Evolutionary conservation across 2,113 vertebrate genomes (phyloP), one percentile per base, ranked within the genome.

Genomic region (Oreochromis aureus): DNA sequence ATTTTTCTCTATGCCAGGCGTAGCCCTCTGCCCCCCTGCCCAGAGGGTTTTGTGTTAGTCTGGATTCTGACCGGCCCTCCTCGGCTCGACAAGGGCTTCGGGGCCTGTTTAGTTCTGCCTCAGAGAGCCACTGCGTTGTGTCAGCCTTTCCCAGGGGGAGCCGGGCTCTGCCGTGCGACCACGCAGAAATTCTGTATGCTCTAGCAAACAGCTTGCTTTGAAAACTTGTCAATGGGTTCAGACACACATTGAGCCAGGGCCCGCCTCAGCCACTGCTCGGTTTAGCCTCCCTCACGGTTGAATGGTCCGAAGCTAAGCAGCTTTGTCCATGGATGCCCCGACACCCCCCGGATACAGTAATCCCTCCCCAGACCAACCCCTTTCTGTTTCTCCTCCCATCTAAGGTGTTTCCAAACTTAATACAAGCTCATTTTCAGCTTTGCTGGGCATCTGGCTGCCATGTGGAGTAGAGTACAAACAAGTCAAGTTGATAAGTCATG

Each of bases 131-230:
- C 88, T 79, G 94, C 90, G 85, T 93, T 91, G 90, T 91, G 92
- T 95, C 94, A 92, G 93, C 94, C 95, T 95, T 97, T 96, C 95
- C 95, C 94, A 96, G 92, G 92, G 90, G 90, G 82, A 88, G 92
- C 83, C 7, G 61, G 85, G 93, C 89, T 92, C 91, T 93, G 91
- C 91, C 90, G 91, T 93, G 95, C 95, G 91, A 86, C 94, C 96
- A 95, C 90, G 95, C 96, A 97, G 94, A 96, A 96, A 95, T 92
- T 95, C 93, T 95, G 93, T 96, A 85, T 93, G 93, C 93, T 95
- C 92, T 95, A 84, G 96, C 93, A 91, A 94, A 92, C 69, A 89
- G 80, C 82, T 83, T 85, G 93, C 96, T 96, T 95, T 95, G 94
- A 95, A 94, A 95, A 91, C 80, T 78, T 69, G 79, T 95, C 94